These are phyloP conservation scores for Holotrichia oblita DNA, from an alignment of 1,140 invertebrate genomes.

Conservation along the genomic window DNA sequence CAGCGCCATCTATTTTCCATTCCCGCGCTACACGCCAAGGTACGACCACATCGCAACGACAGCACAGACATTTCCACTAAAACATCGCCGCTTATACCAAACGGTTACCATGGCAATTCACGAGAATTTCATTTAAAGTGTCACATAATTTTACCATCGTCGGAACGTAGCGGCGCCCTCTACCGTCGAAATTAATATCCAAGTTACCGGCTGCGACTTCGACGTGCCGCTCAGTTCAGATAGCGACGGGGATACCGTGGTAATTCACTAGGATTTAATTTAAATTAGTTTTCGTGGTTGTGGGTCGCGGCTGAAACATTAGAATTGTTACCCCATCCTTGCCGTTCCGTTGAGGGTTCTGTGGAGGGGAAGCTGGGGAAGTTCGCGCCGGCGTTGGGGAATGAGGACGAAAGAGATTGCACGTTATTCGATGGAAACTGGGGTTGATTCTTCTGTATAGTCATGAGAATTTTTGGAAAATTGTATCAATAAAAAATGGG, in stretches of 20 bases:
- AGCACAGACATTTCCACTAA: slow-evolving; percentile 34
- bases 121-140: slow-evolving; percentile 59
- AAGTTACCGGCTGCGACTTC: slow-evolving; percentile 34
- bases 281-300: slow-evolving; percentile 60
- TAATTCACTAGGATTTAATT: slow-evolving; percentile 61
- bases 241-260: slow-evolving; percentile 46
- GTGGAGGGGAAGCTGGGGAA: neutral
- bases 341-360: neutral
- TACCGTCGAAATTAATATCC: slow-evolving; percentile 35
- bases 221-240: slow-evolving; percentile 29
- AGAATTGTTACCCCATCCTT: slow-evolving; percentile 49
- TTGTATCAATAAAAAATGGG: too few species aligned
- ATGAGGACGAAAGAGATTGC: neutral
- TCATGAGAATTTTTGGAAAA: too few species aligned
- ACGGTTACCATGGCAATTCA: slow-evolving; percentile 58
- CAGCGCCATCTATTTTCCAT: slow-evolving; percentile 27
- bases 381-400: neutral
- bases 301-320: slow-evolving; percentile 53
- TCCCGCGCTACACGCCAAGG: neutral
- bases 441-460: too few species aligned
- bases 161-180: slow-evolving; percentile 43
- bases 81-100: slow-evolving; percentile 51
- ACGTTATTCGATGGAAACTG: neutral
- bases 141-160: slow-evolving; percentile 48
- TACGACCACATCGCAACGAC: neutral